Conservation (phyloP, 2,797 vertebrate species). For the Aulostomus chinensis region DNA sequence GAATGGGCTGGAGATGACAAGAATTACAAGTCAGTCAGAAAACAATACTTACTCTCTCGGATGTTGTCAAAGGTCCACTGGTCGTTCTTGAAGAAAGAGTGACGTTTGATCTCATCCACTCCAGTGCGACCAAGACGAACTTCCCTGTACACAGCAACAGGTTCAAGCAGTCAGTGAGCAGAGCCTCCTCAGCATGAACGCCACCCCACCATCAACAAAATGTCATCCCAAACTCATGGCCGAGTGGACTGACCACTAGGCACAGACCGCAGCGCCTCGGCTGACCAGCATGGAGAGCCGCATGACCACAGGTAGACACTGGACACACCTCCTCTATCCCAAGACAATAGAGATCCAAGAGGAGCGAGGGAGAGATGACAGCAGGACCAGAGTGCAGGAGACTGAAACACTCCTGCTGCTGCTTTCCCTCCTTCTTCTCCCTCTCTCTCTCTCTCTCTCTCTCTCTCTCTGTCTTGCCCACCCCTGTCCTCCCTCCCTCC, state of each 20-base stretch:
- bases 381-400: conserved; percentile 25
- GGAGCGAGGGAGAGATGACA: conserved; percentile 16
- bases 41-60: conserved; percentile 89
- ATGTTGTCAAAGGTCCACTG: conserved; percentile 98
- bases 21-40: no score
- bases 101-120: conserved; percentile 89
- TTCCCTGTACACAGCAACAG: conserved; percentile 85
- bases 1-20: background rate
- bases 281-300: conserved; percentile 56
- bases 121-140: conserved; percentile 90
- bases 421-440: conserved; percentile 2
- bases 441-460: conserved; percentile 15
- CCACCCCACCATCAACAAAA: conserved; percentile 37
- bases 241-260: conserved; percentile 37
- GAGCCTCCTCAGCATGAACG: conserved; percentile 19
- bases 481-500: conserved; percentile 41
- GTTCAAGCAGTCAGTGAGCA: conserved; percentile 34
- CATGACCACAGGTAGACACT: conserved; percentile 44
- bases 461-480: background rate
- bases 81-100: conserved; percentile 95
- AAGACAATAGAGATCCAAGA: conserved; percentile 31
- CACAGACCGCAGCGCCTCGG: conserved; percentile 35
- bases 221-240: conserved; percentile 55
- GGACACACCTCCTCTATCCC: conserved; percentile 15
- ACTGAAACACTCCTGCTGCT: conserved; percentile 8